Evolutionary conservation across 2,888 invertebrate species (phyloP).

Genomic region (Labia minor): DNA sequence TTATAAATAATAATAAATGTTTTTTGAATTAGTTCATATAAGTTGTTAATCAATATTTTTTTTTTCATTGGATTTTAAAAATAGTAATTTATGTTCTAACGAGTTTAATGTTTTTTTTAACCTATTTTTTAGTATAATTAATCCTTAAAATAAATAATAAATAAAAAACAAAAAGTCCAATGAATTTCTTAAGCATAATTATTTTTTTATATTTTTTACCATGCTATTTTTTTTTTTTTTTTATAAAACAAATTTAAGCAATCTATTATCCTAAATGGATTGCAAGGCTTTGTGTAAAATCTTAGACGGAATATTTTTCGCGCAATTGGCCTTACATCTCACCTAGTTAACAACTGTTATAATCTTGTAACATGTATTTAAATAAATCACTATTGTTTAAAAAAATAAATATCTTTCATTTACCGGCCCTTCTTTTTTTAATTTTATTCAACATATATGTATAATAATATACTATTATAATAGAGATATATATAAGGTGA

Average conservation of each 20-base stretch:
- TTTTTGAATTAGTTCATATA: background rate
- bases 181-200: slow-evolving; percentile 5
- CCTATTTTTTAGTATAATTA: too few relatives aligned
- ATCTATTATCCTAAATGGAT: background rate
- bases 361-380: slow-evolving; percentile 13
- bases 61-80: background rate
- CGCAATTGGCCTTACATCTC: slow-evolving; percentile 7
- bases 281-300: background rate
- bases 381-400: slow-evolving; percentile 13
- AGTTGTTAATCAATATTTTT: background rate
- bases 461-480: too few relatives aligned
- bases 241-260: background rate
- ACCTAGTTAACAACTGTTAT: slow-evolving; percentile 7
- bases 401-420: too few relatives aligned
- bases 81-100: background rate
- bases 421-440: too few relatives aligned
- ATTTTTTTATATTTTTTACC: slow-evolving; percentile 13
- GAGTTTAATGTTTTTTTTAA: too few relatives aligned
- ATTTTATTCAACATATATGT: too few relatives aligned
- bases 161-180: background rate
- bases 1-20: background rate
- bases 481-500: too few relatives aligned
- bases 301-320: background rate
- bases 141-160: background rate
- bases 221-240: background rate